Conservation (phyloP, 2,113 vertebrate species). For the Oncorhynchus masou region DNA sequence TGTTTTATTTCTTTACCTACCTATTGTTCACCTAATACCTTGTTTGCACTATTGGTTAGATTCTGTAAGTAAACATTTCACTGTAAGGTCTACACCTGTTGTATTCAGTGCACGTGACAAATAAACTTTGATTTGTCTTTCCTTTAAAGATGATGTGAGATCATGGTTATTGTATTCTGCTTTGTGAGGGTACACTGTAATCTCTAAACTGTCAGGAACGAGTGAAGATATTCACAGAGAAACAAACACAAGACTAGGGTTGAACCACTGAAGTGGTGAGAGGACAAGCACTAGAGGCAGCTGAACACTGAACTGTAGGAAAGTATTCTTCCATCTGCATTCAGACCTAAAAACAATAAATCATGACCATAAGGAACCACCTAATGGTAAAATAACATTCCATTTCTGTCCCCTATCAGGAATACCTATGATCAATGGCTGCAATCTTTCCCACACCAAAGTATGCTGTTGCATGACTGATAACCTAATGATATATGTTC, state of each 20-base stretch:
- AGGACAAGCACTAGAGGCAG: background rate
- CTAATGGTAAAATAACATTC: background rate
- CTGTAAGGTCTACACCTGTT: too few relatives aligned
- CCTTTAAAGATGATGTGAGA: conserved; percentile 19
- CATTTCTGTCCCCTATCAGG: conserved; percentile 3
- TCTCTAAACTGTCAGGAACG: conserved; percentile 22
- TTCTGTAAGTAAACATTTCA: too few relatives aligned
- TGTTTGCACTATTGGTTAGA: too few relatives aligned
- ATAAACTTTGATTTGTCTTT: background rate
- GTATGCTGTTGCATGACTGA: background rate
- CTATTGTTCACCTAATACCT: too few relatives aligned
- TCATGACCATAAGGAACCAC: background rate
- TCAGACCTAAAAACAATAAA: too few relatives aligned
- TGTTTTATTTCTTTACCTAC: too few relatives aligned
- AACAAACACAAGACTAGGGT: background rate
- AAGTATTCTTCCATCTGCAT: background rate
- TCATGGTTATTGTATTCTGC: conserved; percentile 22
- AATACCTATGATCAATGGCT: background rate
- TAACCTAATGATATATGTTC: conserved; percentile 14
- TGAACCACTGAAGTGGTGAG: conserved; percentile 10
- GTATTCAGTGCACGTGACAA: too few relatives aligned
- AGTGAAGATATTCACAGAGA: conserved; percentile 3
- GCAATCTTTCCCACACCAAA: conserved; percentile 11
- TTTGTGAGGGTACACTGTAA: background rate
- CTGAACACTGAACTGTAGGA: background rate